Evolutionary conservation across 2,113 vertebrate species (phyloP).

Genomic region (Rhinolophus ferrumequinum): DNA sequence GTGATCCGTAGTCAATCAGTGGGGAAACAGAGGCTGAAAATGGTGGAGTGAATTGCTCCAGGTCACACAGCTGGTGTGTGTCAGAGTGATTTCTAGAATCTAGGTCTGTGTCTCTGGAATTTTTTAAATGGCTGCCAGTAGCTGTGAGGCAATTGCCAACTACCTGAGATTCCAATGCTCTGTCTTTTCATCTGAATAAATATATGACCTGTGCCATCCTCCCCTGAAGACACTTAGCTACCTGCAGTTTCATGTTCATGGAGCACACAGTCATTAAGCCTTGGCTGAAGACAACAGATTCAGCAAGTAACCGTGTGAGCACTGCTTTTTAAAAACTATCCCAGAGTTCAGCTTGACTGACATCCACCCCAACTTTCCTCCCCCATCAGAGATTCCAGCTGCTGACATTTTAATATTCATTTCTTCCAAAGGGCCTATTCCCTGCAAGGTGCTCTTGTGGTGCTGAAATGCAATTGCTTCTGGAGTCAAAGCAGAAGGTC

Average conservation of each 20-base stretch:
- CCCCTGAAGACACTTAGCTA: neutral
- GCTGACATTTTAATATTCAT: neutral
- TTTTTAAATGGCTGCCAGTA: neutral
- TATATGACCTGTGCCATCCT: neutral
- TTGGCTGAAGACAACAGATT: neutral
- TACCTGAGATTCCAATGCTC: neutral
- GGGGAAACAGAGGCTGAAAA: neutral
- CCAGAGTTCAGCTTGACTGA: neutral
- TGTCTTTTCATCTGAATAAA: neutral
- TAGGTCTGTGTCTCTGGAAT: neutral
- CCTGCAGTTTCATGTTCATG: neutral
- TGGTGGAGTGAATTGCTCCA: too few species aligned
- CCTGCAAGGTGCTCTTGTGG: neutral
- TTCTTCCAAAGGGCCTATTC: neutral
- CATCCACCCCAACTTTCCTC: neutral
- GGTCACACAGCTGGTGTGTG: neutral
- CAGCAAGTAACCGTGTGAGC: neutral
- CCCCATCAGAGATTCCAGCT: neutral
- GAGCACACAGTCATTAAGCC: neutral
- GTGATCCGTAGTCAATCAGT: neutral
- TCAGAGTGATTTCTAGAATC: neutral
- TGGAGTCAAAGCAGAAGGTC: neutral
- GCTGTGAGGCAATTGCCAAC: neutral
- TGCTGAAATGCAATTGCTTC: neutral
- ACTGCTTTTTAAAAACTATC: neutral